Conservation (phyloP, 1,140 invertebrate species). For the Megalonaias nervosa region DNA sequence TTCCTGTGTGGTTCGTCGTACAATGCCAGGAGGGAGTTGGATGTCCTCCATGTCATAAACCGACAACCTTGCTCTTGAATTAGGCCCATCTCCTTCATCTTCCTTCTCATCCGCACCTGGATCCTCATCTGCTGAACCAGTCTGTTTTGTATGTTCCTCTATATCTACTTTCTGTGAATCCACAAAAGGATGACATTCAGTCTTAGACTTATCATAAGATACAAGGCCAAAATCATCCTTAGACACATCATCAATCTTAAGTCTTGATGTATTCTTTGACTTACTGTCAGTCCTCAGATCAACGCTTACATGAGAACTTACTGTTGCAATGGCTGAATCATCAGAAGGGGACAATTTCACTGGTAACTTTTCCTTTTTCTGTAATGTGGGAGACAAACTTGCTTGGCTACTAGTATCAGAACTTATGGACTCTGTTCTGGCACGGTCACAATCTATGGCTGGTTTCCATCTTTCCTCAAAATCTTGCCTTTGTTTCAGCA, state of each 20-base stretch:
- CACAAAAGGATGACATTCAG: not conserved
- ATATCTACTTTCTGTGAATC: not conserved
- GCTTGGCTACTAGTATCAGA: too few relatives aligned
- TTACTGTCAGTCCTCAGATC: not conserved
- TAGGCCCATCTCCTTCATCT: conserved; percentile 11
- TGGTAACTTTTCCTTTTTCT: conserved; percentile 1
- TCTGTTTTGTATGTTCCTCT: conserved; percentile 9
- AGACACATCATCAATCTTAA: too few relatives aligned
- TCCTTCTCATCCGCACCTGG: conserved; percentile 10
- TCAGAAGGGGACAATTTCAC: not conserved
- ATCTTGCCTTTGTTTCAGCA: conserved; percentile 77
- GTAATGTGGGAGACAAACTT: not conserved
- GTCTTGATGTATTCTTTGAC: too few relatives aligned
- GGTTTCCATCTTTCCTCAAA: conserved; percentile 69
- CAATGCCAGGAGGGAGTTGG: conserved; percentile 56
- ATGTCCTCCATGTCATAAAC: conserved; percentile 68
- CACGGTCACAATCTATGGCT: not conserved
- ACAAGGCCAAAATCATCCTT: too few relatives aligned
- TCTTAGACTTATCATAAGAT: not conserved
- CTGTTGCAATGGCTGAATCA: not conserved
- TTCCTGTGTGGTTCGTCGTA: conserved; percentile 79
- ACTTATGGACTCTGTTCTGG: not conserved
- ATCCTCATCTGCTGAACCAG: conserved; percentile 3
- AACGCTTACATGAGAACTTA: not conserved
- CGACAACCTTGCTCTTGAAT: conserved; percentile 37